These are phyloP conservation scores for Prietella phreatophila DNA, from an alignment of 2,113 vertebrate genomes.

Conservation along the genomic window DNA sequence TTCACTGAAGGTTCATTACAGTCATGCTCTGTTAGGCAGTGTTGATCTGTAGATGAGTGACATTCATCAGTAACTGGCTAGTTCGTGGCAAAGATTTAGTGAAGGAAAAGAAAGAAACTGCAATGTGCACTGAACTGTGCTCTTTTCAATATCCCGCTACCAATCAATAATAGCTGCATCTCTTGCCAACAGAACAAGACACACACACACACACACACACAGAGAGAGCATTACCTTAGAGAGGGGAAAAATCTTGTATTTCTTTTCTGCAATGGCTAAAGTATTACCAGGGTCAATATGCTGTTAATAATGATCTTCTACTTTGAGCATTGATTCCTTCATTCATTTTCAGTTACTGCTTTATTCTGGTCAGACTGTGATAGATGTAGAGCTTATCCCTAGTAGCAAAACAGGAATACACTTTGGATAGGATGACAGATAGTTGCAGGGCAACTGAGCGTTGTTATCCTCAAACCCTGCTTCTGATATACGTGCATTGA, in stretches of 20 bases:
- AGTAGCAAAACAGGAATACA: neutral
- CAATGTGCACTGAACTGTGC: conserved; percentile 36
- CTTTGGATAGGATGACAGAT: neutral
- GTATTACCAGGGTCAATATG: neutral
- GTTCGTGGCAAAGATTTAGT: conserved; percentile 22
- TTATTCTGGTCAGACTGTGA: neutral
- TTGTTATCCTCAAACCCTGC: neutral
- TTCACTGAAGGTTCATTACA: conserved; percentile 10
- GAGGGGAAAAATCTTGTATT: neutral
- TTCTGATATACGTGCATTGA: too few relatives aligned
- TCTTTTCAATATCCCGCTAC: conserved; percentile 36
- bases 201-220: conserved; percentile 16
- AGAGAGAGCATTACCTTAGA: neutral
- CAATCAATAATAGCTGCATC: conserved; percentile 40
- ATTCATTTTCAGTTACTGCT: neutral
- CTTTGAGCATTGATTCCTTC: neutral
- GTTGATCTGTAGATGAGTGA: conserved; percentile 25
- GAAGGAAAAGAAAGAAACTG: conserved; percentile 13
- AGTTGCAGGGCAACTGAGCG: neutral
- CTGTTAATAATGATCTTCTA: neutral
- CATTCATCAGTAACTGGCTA: conserved; percentile 13
- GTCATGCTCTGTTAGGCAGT: conserved; percentile 26
- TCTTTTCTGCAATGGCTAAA: neutral
- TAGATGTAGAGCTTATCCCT: neutral
- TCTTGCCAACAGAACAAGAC: conserved; percentile 23